These are phyloP conservation scores for Drosophila kohkoa DNA, from an alignment of 1,140 invertebrate species.

Conservation along the genomic window DNA sequence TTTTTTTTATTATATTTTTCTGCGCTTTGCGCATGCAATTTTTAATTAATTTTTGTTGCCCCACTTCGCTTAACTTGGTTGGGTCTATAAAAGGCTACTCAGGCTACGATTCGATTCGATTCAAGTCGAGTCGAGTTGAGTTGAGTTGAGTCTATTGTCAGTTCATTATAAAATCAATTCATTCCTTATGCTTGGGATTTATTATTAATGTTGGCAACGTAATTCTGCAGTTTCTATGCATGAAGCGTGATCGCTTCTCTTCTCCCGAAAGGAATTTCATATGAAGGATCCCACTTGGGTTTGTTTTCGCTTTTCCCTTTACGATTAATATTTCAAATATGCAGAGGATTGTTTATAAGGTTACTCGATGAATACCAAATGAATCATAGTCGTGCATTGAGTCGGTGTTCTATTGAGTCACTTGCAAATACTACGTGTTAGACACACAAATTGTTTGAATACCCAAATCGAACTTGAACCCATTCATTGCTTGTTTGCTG, in stretches of 20 bases:
- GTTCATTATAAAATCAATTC: constrained; percentile 31
- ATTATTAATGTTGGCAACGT: constrained; percentile 13
- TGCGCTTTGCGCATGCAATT: constrained; percentile 36
- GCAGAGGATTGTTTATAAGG: constrained; percentile 27
- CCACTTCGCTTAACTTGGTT: neutral
- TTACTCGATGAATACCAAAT: constrained; percentile 15
- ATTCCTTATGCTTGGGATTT: constrained; percentile 18
- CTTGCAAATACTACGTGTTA: neutral
- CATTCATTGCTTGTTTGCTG: constrained; percentile 4
- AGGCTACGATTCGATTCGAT: neutral
- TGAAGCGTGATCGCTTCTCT: constrained; percentile 20
- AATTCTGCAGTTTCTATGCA: constrained; percentile 51
- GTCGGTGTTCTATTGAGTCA: neutral
- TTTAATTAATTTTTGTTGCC: constrained; percentile 64
- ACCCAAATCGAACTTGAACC: constrained; percentile 20
- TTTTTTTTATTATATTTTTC: neutral
- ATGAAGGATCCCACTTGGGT: constrained; percentile 31
- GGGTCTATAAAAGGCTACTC: constrained; percentile 3
- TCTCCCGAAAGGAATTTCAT: neutral
- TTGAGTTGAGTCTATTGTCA: constrained; percentile 21
- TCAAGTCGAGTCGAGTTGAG: too few relatives aligned
- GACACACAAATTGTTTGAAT: constrained; percentile 12
- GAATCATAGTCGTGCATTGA: neutral
- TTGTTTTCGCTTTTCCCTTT: constrained; percentile 4
- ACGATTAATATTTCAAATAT: constrained; percentile 48